Conservation (phyloP, 2,797 vertebrate species). For the Podargus strigoides region DNA sequence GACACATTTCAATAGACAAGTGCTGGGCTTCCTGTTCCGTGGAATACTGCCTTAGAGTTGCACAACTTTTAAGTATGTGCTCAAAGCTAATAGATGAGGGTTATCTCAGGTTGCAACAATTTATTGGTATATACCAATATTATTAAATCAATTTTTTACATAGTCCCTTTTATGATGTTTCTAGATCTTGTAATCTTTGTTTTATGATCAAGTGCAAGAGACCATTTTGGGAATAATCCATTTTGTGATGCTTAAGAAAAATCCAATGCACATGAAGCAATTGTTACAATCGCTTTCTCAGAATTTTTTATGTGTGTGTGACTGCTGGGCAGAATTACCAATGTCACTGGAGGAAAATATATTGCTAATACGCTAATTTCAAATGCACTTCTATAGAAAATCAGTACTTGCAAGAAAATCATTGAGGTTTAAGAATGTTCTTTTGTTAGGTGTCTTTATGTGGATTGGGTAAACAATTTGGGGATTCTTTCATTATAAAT, state of each 20-base stretch:
- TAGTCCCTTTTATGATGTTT: background rate
- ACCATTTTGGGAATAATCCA: background rate
- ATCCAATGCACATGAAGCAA: background rate
- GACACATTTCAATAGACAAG: background rate
- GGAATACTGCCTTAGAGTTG: background rate
- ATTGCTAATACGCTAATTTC: background rate
- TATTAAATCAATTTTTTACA: background rate
- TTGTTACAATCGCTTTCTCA: background rate
- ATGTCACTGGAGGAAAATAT: background rate
- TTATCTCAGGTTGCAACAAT: background rate
- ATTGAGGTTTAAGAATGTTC: background rate
- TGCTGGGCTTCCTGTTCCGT: background rate
- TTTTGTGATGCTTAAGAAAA: background rate
- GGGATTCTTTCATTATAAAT: background rate
- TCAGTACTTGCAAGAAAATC: background rate
- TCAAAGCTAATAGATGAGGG: background rate
- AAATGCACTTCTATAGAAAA: background rate
- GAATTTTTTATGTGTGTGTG: background rate
- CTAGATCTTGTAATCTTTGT: background rate
- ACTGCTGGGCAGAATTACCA: background rate
- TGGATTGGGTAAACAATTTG: background rate
- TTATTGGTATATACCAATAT: background rate
- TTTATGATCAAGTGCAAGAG: background rate
- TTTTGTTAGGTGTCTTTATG: background rate
- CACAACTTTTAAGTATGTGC: background rate